phyloP scores from a whole-genome alignment of 2,888 invertebrate species.

The Anodontia alba region DNA sequence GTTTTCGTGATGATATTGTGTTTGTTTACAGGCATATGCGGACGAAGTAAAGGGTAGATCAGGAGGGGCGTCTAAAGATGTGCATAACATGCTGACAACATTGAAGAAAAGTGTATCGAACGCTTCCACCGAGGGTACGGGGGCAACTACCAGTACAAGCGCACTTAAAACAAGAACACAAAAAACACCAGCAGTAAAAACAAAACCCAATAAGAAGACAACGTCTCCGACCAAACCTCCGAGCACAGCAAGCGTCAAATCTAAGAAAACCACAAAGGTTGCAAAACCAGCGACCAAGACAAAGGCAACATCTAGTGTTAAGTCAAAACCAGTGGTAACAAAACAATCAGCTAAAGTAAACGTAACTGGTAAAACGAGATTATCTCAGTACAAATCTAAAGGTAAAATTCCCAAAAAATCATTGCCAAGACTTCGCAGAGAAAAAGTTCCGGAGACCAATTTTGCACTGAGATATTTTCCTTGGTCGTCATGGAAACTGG shows the following conservation, averaged over 20 bases:
- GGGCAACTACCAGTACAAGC: not conserved
- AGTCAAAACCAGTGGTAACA: not conserved
- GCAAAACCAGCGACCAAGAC: not conserved
- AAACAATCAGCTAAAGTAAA: not conserved
- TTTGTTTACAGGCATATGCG: slow-evolving; percentile 16
- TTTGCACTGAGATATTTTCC: slow-evolving; percentile 24
- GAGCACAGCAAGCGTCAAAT: not conserved
- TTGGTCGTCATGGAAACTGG: slow-evolving; percentile 33
- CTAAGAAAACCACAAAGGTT: not conserved
- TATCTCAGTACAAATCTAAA: not conserved
- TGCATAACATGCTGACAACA: slow-evolving; percentile 29
- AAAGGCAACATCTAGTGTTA: not conserved
- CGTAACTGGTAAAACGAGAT: not conserved
- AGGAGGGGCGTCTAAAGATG: slow-evolving; percentile 17
- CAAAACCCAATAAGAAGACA: not conserved
- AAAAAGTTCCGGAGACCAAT: slow-evolving; percentile 29
- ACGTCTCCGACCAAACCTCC: not conserved
- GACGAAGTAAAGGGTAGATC: not conserved
- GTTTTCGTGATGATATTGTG: not conserved
- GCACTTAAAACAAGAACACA: not conserved
- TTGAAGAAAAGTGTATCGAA: slow-evolving; percentile 37
- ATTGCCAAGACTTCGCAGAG: slow-evolving; percentile 16
- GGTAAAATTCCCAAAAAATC: not conserved
- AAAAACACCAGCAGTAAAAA: not conserved
- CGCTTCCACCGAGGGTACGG: slow-evolving; percentile 15